phyloP scores from a whole-genome alignment of 2,797 vertebrate species.

The Danio albolineatus region DNA sequence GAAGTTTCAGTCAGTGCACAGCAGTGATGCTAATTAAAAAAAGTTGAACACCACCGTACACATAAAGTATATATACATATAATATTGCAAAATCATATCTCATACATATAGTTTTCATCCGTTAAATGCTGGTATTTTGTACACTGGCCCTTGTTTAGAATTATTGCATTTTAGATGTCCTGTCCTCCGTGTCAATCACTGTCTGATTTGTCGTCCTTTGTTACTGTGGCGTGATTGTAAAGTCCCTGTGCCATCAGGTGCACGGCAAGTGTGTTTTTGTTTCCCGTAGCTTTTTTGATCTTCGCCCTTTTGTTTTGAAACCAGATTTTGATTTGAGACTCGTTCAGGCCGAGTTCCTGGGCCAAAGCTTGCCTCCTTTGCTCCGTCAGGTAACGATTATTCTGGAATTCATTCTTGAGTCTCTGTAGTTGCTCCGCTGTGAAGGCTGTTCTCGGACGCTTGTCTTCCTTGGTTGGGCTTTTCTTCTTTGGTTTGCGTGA shows the following conservation, averaged over 20 bases:
- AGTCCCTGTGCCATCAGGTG: slow-evolving; percentile 91
- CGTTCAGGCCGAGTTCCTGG: slow-evolving; percentile 88
- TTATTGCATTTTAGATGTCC: slow-evolving; percentile 83
- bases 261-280: slow-evolving; percentile 85
- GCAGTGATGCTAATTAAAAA: slow-evolving; percentile 67
- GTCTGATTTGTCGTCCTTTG: slow-evolving; percentile 88
- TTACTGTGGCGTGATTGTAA: slow-evolving; percentile 87
- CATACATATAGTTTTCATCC: slow-evolving; percentile 75
- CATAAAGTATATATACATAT: slow-evolving; percentile 83
- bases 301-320: slow-evolving; percentile 95
- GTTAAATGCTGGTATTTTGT: slow-evolving; percentile 87
- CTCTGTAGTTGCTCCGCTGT: slow-evolving; percentile 88
- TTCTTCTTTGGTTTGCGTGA: slow-evolving; percentile 95
- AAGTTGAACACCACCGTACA: slow-evolving; percentile 78
- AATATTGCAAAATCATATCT: slow-evolving; percentile 82
- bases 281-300: slow-evolving; percentile 89
- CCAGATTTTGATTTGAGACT: slow-evolving; percentile 95
- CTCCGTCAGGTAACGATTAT: slow-evolving; percentile 90
- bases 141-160: slow-evolving; percentile 85
- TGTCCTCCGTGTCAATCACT: slow-evolving; percentile 80
- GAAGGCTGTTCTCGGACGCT: slow-evolving; percentile 91
- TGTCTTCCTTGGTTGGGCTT: slow-evolving; percentile 85
- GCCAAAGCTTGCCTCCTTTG: slow-evolving; percentile 87
- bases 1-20: slow-evolving; percentile 69
- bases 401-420: slow-evolving; percentile 88